Evolutionary conservation across 2,797 vertebrate genomes (phyloP), one percentile per base, ranked within the genome.

Genomic region (Staurois parvus): DNA sequence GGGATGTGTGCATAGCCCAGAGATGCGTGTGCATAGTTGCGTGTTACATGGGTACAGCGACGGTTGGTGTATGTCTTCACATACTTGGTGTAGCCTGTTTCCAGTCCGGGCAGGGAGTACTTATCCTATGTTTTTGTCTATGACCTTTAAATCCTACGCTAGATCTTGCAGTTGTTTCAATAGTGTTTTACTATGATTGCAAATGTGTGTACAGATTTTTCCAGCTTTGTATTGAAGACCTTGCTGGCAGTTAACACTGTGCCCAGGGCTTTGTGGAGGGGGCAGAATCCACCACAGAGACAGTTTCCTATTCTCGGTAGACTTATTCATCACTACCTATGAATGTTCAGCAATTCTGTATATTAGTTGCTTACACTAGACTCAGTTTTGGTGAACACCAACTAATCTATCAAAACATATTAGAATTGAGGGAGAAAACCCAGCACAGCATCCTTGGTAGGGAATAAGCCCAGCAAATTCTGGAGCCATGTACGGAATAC

Each of bases 1-100:
- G 37, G 40, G 21, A 19, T 73, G 85, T 82, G 84, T 86, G 84
- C 84, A 85, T 85, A 85, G 84, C 78, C 83, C 77, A 73, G 83
- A 79, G 67, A 84, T 62, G 66, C 15, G 17, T 78, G 85, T 86
- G 84, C 84, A 81, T 81, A 81, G 84, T 64, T 64, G 85, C 66
- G 74, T 62, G 52, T 77, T 10, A 5, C 59, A 48, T 29, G 68
- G 29, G 76, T 72, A 40, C 28, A 79, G 77, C 62, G 12, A 64
- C 64, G 13, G 11, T 11, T 56, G n/a, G 42, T 1, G 40, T 26
- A 40, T 32, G 24, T 73, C 45, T 28, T 0, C 11, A 28, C 48
- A 17, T 19, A 32, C 30, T 62, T 28, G 26, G 1, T 29, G 59
- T 24, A 26, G 59, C 24, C 21, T 45, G 40, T 45, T 40, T 26